These are phyloP conservation scores for Cebuella pygmaea DNA, from an alignment of 2,797 vertebrate genomes.

Conservation along the genomic window DNA sequence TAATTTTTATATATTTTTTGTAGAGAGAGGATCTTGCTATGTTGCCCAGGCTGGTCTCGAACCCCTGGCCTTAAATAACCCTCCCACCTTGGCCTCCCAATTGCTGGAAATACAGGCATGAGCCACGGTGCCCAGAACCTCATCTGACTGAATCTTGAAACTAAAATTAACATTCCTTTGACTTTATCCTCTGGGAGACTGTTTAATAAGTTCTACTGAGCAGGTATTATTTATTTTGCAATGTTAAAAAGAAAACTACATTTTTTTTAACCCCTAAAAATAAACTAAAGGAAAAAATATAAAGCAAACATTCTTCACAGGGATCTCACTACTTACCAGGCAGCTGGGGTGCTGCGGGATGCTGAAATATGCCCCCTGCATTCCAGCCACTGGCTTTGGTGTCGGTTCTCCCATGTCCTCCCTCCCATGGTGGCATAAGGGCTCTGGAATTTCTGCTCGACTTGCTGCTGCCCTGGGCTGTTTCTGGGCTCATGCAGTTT, in stretches of 20 bases:
- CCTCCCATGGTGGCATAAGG: not conserved
- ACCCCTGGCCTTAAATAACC: not conserved
- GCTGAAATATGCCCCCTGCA: not conserved
- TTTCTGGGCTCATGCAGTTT: not conserved
- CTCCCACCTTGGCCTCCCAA: not conserved
- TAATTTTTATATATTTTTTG: not conserved
- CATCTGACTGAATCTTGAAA: not conserved
- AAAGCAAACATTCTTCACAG: not conserved
- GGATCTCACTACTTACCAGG: not conserved
- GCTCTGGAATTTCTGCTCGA: not conserved
- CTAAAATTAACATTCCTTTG: not conserved
- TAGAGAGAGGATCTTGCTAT: not conserved
- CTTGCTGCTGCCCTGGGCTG: not conserved
- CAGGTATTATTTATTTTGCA: not conserved
- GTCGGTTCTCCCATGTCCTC: not conserved
- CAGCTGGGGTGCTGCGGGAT: not conserved
- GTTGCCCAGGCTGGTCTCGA: not conserved
- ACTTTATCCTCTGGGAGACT: not conserved
- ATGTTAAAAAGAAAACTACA: not conserved
- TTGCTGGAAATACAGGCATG: not conserved
- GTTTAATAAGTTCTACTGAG: not conserved
- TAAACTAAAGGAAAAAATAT: not conserved
- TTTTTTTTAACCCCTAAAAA: not conserved
- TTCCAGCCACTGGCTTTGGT: not conserved
- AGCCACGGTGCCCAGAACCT: fast-evolving